These are phyloP conservation scores for Ctenosaura bakeri DNA, from an alignment of 2,797 vertebrate species.

Conservation along the genomic window DNA sequence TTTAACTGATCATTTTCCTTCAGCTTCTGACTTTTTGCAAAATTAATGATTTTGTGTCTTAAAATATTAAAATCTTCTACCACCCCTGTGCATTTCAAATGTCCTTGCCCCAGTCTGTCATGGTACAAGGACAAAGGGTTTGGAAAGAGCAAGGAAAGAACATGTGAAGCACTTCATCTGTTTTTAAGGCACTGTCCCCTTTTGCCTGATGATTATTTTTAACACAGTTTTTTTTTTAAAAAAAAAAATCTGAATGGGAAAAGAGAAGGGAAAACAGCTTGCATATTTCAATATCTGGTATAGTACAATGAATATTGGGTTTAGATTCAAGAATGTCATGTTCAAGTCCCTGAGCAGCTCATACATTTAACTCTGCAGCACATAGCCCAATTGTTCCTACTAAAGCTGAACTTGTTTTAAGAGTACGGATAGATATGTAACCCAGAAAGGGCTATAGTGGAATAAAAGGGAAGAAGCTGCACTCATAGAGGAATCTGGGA, in stretches of 20 bases:
- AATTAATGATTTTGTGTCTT: conserved; percentile 81
- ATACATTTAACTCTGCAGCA: neutral
- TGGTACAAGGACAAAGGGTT: conserved; percentile 53
- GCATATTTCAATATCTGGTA: too few species aligned
- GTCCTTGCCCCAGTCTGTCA: conserved; percentile 50
- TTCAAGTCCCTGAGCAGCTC: neutral
- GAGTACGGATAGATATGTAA: neutral
- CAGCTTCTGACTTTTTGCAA: conserved; percentile 74
- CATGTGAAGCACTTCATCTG: neutral
- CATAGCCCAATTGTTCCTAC: neutral
- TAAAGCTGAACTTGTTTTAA: neutral
- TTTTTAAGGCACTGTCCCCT: conserved; percentile 23
- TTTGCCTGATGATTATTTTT: neutral
- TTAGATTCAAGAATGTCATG: neutral
- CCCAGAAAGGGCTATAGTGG: neutral
- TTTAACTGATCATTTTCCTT: conserved; percentile 76
- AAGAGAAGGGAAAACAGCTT: neutral
- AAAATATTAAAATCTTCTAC: conserved; percentile 76
- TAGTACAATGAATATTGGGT: neutral
- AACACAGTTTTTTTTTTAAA: neutral
- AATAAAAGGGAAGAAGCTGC: neutral
- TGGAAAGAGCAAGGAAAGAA: neutral
- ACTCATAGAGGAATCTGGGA: neutral
- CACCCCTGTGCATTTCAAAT: conserved; percentile 67
- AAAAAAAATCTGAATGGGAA: conserved; percentile 28